Evolutionary conservation across 1,140 invertebrate species (phyloP), one percentile per base, ranked within the genome.

Genomic region (Heliconius himera): DNA sequence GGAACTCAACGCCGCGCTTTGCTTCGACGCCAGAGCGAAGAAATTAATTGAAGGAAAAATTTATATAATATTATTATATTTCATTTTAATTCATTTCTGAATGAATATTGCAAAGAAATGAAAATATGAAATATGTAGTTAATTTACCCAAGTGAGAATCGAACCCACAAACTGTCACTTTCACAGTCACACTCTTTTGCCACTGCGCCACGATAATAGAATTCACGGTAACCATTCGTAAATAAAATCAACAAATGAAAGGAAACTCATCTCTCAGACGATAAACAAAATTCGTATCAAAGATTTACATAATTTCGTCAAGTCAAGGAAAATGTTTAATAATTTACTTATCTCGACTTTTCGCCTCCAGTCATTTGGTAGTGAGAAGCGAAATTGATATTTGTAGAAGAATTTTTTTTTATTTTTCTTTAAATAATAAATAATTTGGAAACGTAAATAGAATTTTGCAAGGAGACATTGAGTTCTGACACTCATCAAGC

Each of bases 301-400:
- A 54, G 78, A 86, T 89, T 88, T 87, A 84, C 84, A 87, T 90
- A 89, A 90, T 89, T 82, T 82, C 75, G 81, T 88, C 83, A 76
- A 79, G 81, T 66, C 56, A 78, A 54, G 79, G 33, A 60, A 76
- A 80, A 79, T 84, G 80, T 84, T 86, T 84, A 87, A 89, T 86
- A 86, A 89, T 86, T 87, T 85, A 87, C 86, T 87, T 89, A 26
- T 26, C 26, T 26, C 1, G 1, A 26, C 26, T 78, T 81, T 70
- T 56, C 66, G 78, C 77, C 76, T 72, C 60, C 78, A 74, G 81
- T 78, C 77, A 71, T 74, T 82, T 82, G 80, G 77, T 80, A 82
- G 75, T 79, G 72, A 81, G 81, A 82, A 77, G 54, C 71, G 79
- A 80, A 87, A 86, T 84, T 86, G 78, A 79, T 79, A 72, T 79